A percentile compares a stretch with the other conserved stretches of the same genome.
Evolutionary conservation across 2,113 vertebrate species (phyloP).

Genomic region (Megaceryle maxima): DNA sequence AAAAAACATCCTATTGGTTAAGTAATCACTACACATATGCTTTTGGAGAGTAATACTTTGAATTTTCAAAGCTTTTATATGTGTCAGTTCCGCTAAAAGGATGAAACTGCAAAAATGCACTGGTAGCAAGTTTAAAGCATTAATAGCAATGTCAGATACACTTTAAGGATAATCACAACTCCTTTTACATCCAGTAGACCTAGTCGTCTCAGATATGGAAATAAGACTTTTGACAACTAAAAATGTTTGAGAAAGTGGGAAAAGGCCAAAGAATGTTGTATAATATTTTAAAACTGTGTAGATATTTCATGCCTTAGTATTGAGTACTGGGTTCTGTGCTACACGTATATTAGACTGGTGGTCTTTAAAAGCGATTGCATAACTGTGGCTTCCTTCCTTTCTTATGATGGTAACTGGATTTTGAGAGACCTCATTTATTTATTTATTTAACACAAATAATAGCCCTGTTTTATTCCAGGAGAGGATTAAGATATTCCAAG

Average conservation of each 20-base stretch:
- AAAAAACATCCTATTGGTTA: slow-evolving; percentile 44
- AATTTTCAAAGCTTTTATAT: slow-evolving; percentile 51
- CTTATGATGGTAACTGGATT: background rate
- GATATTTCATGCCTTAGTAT: background rate
- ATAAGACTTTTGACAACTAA: slow-evolving; percentile 39
- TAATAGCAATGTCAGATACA: slow-evolving; percentile 48
- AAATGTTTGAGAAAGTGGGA: background rate
- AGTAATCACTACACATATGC: slow-evolving; percentile 46
- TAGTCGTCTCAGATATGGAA: slow-evolving; percentile 54
- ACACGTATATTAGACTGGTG: fast-evolving
- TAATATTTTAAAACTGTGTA: background rate
- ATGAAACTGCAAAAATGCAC: slow-evolving; percentile 57
- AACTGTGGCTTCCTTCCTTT: background rate
- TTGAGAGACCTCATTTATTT: background rate
- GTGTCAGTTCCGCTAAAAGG: slow-evolving; percentile 52
- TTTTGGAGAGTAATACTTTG: slow-evolving; percentile 52
- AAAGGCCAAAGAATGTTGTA: background rate
- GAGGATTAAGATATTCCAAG: background rate
- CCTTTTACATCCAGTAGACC: slow-evolving; percentile 23
- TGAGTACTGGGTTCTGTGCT: background rate
- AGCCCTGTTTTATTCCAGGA: background rate
- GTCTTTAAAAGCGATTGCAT: background rate
- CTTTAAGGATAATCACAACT: slow-evolving; percentile 51
- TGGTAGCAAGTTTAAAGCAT: slow-evolving; percentile 49
- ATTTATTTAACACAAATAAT: too few species aligned